Evolutionary conservation across 23 tunicate genomes (phyloP).

Genomic region (Oikopleura albicans): DNA sequence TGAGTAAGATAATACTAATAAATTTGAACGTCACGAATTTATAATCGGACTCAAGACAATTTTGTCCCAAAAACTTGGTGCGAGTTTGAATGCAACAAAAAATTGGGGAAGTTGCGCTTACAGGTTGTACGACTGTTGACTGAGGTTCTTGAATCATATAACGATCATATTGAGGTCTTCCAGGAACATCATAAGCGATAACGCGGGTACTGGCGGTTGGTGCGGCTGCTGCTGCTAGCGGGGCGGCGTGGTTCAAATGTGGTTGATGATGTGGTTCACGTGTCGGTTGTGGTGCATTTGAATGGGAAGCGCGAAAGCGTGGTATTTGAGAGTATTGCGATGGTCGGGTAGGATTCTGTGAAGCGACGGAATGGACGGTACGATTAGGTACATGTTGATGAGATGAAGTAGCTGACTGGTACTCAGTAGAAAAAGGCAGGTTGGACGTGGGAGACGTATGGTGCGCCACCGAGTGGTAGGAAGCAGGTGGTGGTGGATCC

Average conservation of each 20-base stretch:
- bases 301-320: background rate
- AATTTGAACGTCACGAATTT: too few relatives aligned
- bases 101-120: too few relatives aligned
- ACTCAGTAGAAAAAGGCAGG: background rate
- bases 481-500: background rate
- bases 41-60: too few relatives aligned
- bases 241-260: background rate
- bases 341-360: background rate
- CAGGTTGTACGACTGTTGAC: slow-evolving; percentile 2
- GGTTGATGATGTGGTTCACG: background rate
- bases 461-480: background rate
- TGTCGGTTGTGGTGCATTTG: background rate
- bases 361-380: slow-evolving; percentile 1
- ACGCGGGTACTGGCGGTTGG: too few relatives aligned
- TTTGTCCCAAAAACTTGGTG: too few relatives aligned
- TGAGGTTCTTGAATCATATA: background rate
- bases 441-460: too few relatives aligned
- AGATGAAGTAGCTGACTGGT: slow-evolving; percentile 5
- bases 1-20: too few relatives aligned
- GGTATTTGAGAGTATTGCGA: background rate
- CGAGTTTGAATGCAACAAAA: too few relatives aligned
- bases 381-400: background rate
- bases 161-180: background rate
- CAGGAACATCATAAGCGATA: background rate
- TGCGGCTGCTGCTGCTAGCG: background rate